Evolutionary conservation across 2,888 invertebrate genomes (phyloP).

Genomic region (Steinernema carpocapsae): DNA sequence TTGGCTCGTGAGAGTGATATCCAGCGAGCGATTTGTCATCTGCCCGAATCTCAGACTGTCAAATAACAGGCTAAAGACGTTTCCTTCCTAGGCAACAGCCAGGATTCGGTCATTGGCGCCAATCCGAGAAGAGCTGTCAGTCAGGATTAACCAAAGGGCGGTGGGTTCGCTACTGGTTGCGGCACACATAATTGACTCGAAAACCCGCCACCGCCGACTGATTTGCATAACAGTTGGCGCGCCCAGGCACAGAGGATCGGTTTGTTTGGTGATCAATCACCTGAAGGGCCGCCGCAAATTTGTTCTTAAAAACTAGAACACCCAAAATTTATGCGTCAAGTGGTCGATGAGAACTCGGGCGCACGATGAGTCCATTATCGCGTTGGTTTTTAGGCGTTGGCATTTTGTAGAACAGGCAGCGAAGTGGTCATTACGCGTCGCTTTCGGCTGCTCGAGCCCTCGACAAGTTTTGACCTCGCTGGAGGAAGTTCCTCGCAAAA

Average conservation of each 20-base stretch:
- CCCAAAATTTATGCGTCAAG: neutral
- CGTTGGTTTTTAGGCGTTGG: too few relatives aligned
- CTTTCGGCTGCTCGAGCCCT: too few relatives aligned
- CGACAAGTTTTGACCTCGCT: neutral
- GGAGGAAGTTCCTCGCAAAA: conserved; percentile 21
- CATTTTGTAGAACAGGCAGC: too few relatives aligned
- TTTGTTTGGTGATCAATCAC: conserved; percentile 26
- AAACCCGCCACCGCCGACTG: conserved; percentile 12
- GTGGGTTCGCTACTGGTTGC: neutral
- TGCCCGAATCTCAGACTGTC: conserved; percentile 1
- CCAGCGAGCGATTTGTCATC: neutral
- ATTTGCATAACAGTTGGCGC: conserved; percentile 30
- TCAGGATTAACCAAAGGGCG: conserved; percentile 5
- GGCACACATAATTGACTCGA: conserved; percentile 7
- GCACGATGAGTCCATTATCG: neutral
- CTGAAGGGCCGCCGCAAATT: neutral
- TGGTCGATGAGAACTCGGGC: neutral
- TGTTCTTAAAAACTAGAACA: neutral
- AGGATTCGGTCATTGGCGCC: conserved; percentile 4
- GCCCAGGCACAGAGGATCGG: neutral
- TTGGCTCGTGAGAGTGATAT: conserved; percentile 6
- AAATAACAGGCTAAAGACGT: neutral
- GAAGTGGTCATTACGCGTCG: too few relatives aligned
- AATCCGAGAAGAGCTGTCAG: conserved; percentile 13
- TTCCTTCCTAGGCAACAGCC: too few relatives aligned